Conservation (phyloP, 35 echinoderm and acorn worm genomes). For the Strongylocentrotus purpuratus region DNA sequence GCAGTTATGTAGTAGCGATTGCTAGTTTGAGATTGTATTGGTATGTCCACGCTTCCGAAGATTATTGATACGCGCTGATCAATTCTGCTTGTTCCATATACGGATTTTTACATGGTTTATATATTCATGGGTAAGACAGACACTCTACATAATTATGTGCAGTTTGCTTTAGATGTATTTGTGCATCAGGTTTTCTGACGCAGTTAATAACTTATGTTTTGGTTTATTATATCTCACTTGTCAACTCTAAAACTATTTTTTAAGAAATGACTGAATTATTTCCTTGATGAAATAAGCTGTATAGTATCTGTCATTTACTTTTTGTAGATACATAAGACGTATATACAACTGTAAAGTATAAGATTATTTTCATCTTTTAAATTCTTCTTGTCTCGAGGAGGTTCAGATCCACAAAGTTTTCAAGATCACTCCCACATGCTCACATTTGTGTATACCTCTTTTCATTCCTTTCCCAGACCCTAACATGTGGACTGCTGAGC, state of each 20-base stretch:
- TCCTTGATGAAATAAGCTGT: too few relatives aligned
- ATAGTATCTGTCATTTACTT: too few relatives aligned
- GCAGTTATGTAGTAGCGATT: neutral
- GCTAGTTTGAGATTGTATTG: neutral
- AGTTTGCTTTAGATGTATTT: neutral
- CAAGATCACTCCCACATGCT: neutral
- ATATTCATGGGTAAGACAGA: neutral
- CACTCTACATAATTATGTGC: neutral
- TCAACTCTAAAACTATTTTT: too few relatives aligned
- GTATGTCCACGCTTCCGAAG: neutral
- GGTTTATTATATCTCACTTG: too few relatives aligned
- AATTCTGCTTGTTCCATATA: neutral
- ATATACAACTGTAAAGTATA: too few relatives aligned
- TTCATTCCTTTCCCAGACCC: constrained; percentile 63
- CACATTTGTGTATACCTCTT: neutral
- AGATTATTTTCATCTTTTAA: too few relatives aligned
- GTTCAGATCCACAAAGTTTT: neutral
- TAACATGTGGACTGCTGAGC: constrained; percentile 93
- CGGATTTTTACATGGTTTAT: neutral
- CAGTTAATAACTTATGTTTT: too few relatives aligned
- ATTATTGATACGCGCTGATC: neutral
- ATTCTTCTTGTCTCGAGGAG: too few relatives aligned
- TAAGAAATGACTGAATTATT: too few relatives aligned
- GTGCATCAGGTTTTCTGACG: too few relatives aligned
- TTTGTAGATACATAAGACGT: too few relatives aligned